Evolutionary conservation across 2,113 vertebrate genomes (phyloP).

Genomic region (Neopipo cinnamomea): DNA sequence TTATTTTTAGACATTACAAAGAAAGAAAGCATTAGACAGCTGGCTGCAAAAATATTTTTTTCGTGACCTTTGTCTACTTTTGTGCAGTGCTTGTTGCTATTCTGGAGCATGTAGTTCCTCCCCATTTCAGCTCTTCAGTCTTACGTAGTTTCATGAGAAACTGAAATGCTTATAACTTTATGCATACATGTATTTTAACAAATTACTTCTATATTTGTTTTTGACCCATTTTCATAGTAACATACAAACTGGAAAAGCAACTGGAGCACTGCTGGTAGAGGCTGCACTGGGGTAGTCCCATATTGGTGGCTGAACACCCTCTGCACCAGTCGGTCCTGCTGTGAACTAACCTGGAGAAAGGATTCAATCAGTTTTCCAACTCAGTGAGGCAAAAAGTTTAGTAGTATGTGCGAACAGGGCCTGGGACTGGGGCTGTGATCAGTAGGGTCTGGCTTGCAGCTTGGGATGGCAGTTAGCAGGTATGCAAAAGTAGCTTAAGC

Average conservation of each 20-base stretch:
- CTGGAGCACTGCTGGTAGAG: not conserved
- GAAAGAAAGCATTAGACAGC: slow-evolving; percentile 39
- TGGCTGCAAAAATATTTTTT: slow-evolving; percentile 56
- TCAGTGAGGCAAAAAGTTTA: not conserved
- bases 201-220: not conserved
- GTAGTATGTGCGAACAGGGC: not conserved
- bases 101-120: not conserved
- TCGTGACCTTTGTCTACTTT: slow-evolving; percentile 41
- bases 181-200: not conserved
- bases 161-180: not conserved
- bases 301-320: not conserved
- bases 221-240: not conserved
- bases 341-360: not conserved
- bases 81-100: slow-evolving; percentile 13
- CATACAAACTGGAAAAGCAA: not conserved
- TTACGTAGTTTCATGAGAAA: not conserved
- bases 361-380: not conserved
- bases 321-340: not conserved
- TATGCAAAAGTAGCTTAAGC: not conserved
- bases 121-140: not conserved
- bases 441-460: not conserved
- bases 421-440: not conserved
- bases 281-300: rapidly evolving
- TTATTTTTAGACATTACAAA: slow-evolving; percentile 58
- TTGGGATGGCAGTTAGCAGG: not conserved